Evolutionary conservation across 23 tunicate species (phyloP), one percentile per base, ranked within the genome.

Genomic region (Ciona savignyi): DNA sequence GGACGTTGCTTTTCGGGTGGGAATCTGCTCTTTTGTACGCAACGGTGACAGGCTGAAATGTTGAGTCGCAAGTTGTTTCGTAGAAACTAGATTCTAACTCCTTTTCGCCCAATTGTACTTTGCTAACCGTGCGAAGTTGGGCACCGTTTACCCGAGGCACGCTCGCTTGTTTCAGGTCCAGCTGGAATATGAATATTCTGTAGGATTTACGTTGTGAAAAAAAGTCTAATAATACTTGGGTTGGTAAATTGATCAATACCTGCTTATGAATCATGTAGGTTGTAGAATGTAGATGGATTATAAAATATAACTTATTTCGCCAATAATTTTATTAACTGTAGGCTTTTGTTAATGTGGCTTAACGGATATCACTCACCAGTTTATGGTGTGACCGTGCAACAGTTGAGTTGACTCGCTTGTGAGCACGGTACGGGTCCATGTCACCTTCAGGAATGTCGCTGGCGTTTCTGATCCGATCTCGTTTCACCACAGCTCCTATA

Each of bases 381-480:
- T 78, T 62, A 63, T 88, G 88, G 24, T 82, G 77, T 29, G 32
- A 61, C 2, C 88, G 65, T 29, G 96, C n/a, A 27, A 79, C 65
- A 28, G 88, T 82, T 28, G 73, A 33, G 60, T 78, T 82, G 1
- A 78, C 35, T 62, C 96, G 30, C 30, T 82, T 64, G 26, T 22
- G 23, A n/a, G 63, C 76, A 6, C 96, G 80, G 29, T 29, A 29
- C 26, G 65, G 30, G 73, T 82, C 80, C 27, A 60, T 51, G 66
- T 88, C 96, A 22, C 96, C 96, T 25, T 68, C 83, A 19, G 96
- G 96, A 56, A 88, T 76, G 49, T 88, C 88, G 34, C 96, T 88
- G 9, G 87, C 88, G 62, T 88, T 88, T n/a, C 96, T 87, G 67
- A 82, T 78, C 33, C 81, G 60, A n/a, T 79, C 81, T 23, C 80